A percentile compares a stretch with the other conserved stretches of the same genome.
Evolutionary conservation across 2,113 vertebrate genomes (phyloP).

Genomic region (Eulacestoma nigropectus): DNA sequence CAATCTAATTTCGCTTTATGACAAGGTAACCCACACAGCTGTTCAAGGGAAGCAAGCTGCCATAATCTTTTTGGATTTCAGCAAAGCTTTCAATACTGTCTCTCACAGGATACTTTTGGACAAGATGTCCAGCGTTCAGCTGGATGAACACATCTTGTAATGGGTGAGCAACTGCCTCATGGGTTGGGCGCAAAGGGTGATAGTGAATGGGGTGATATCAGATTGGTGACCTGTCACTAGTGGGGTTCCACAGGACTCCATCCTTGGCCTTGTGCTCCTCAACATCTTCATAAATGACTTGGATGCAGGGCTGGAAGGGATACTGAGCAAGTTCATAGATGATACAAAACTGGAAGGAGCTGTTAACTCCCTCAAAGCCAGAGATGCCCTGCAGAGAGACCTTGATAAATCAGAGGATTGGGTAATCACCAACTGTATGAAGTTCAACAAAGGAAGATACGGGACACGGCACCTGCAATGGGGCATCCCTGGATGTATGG

Average conservation of each 20-base stretch:
- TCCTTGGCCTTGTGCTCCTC: background rate
- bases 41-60: background rate
- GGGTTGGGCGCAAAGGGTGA: rapidly evolving
- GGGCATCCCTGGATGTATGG: rapidly evolving
- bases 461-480: rapidly evolving
- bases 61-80: background rate
- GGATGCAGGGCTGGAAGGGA: background rate
- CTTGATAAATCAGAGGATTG: background rate
- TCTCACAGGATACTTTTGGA: background rate
- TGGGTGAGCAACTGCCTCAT: background rate
- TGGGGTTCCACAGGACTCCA: background rate
- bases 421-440: background rate
- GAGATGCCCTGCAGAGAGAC: background rate
- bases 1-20: background rate
- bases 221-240: background rate
- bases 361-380: background rate
- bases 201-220: background rate
- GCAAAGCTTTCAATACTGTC: background rate
- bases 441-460: too few relatives aligned
- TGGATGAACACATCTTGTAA: background rate
- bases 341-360: background rate
- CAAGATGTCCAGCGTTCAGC: background rate
- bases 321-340: background rate
- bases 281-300: background rate
- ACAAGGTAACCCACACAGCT: background rate